Evolutionary conservation across 2,797 vertebrate species (phyloP).

Genomic region (Graptemys geographica): DNA sequence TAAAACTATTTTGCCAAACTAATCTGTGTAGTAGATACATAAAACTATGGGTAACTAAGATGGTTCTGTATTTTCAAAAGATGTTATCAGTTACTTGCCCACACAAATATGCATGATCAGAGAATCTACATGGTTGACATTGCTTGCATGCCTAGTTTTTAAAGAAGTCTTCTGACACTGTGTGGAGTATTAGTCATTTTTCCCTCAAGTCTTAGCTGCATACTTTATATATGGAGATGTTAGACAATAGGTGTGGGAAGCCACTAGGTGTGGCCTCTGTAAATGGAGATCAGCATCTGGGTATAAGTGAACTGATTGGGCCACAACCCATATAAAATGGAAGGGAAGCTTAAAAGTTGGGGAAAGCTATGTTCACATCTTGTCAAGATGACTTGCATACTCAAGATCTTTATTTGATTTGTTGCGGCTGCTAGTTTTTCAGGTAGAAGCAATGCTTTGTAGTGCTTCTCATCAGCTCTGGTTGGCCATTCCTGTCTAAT

Average conservation of each 20-base stretch:
- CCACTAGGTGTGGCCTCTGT: background rate
- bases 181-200: background rate
- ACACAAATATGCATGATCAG: background rate
- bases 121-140: background rate
- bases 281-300: no score
- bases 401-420: background rate
- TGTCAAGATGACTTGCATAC: background rate
- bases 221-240: conserved; percentile 17
- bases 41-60: background rate
- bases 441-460: background rate
- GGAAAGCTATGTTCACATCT: background rate
- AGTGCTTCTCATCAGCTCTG: background rate
- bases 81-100: conserved; percentile 30
- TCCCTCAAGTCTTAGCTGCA: background rate
- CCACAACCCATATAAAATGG: background rate
- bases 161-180: conserved; percentile 36
- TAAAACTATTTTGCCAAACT: background rate
- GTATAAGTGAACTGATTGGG: background rate
- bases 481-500: background rate
- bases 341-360: background rate
- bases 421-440: background rate
- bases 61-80: conserved; percentile 9
- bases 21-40: background rate
- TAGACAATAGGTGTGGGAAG: background rate
- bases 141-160: background rate